Evolutionary conservation across 53 echinoderm and acorn worm genomes (phyloP).

Genomic region (Luidia sarsii): DNA sequence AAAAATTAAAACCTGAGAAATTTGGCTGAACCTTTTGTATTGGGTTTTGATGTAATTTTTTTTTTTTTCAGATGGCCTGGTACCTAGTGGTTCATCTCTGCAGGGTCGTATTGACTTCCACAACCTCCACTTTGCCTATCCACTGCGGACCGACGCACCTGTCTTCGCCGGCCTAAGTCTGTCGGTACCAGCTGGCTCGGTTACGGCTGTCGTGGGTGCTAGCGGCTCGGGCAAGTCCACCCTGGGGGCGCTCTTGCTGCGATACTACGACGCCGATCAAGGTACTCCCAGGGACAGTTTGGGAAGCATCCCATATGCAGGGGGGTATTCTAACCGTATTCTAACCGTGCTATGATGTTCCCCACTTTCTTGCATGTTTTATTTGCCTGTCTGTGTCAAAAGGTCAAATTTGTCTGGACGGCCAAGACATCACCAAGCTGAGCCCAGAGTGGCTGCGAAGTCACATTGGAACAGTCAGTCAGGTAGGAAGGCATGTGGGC

Average conservation of each 20-base stretch:
- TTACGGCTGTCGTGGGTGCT: conserved; percentile 92
- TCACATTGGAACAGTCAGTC: conserved; percentile 96
- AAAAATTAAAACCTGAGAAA: no score
- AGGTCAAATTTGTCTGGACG: conserved; percentile 68
- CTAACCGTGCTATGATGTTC: no score
- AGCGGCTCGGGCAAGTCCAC: conserved; percentile 95
- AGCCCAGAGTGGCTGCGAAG: conserved; percentile 87
- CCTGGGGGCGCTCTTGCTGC: conserved; percentile 72
- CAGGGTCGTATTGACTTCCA: conserved; percentile 75
- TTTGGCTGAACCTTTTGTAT: no score
- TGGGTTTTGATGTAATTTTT: no score
- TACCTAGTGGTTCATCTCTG: conserved; percentile 57
- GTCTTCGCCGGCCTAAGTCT: conserved; percentile 72
- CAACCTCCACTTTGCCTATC: conserved; percentile 83
- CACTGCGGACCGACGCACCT: conserved; percentile 70
- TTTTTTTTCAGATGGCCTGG: conserved; percentile 63
- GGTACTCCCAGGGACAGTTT: conserved; percentile 50
- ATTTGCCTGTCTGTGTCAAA: background rate
- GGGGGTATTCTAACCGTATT: no score
- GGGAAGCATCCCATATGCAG: no score
- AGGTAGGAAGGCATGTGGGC: no score
- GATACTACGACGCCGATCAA: conserved; percentile 82
- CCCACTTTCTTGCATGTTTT: no score
- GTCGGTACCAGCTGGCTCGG: conserved; percentile 71
- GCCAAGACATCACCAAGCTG: conserved; percentile 59